Percentiles rank a stretch among this genome's conserved stretches.
Conservation (phyloP, 2,888 invertebrate species). For the Bimastos eiseni region DNA sequence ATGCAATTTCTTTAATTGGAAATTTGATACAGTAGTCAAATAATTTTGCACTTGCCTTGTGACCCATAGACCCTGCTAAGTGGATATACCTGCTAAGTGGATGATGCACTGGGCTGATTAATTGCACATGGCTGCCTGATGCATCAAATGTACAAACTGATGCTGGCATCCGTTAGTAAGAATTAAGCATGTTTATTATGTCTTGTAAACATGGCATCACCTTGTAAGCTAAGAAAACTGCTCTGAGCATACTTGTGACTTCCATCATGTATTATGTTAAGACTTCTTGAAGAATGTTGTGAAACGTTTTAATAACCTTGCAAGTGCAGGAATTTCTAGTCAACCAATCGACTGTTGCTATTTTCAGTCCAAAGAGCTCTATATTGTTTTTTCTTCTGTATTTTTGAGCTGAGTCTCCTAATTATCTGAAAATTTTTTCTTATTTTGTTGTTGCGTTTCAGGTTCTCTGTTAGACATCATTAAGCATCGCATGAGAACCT, state of each 20-base stretch:
- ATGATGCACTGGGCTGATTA: not conserved
- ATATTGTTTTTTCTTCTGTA: too few relatives aligned
- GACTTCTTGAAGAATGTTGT: not conserved
- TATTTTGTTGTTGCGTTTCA: conserved; percentile 40
- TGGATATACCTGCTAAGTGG: not conserved
- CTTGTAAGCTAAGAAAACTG: not conserved
- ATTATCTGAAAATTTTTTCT: not conserved
- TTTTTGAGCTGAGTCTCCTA: too few relatives aligned
- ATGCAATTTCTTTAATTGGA: too few relatives aligned
- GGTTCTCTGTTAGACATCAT: conserved; percentile 71
- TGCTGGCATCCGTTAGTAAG: not conserved
- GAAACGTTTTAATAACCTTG: not conserved
- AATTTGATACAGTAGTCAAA: too few relatives aligned
- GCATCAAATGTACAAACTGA: not conserved
- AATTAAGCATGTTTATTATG: not conserved
- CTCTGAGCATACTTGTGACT: not conserved
- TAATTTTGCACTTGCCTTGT: too few relatives aligned
- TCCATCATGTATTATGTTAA: not conserved
- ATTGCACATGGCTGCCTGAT: not conserved
- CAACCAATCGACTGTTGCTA: not conserved
- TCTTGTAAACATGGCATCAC: not conserved
- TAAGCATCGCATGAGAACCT: conserved; percentile 89
- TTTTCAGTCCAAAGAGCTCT: not conserved
- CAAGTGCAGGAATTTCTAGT: not conserved
- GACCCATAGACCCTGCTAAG: too few relatives aligned